Evolutionary conservation across 2,113 vertebrate genomes (phyloP).

Genomic region (Patagioenas fasciata): DNA sequence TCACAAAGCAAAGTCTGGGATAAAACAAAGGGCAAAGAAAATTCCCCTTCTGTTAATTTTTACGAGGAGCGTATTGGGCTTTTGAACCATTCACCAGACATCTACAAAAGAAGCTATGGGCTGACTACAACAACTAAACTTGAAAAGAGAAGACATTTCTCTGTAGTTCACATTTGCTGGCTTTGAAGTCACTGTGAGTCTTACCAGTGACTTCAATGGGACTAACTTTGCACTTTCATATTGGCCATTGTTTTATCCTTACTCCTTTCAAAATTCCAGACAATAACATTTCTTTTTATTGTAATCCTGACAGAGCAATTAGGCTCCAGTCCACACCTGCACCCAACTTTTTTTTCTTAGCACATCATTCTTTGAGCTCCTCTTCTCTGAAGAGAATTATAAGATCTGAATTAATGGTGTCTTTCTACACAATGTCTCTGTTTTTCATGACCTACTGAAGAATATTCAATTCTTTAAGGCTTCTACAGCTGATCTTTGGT

Average conservation of each 20-base stretch:
- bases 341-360: neutral
- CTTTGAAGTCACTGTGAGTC: constrained; percentile 58
- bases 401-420: constrained; percentile 9
- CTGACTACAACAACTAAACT: constrained; percentile 24
- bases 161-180: constrained; percentile 12
- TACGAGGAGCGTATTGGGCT: neutral
- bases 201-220: constrained; percentile 56
- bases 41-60: constrained; percentile 30
- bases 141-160: constrained; percentile 50
- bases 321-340: constrained; percentile 50
- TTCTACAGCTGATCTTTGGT: neutral
- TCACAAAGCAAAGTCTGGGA: neutral
- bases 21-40: constrained; percentile 36
- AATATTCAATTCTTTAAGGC: constrained; percentile 13
- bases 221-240: constrained; percentile 28
- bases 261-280: constrained; percentile 53
- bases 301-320: constrained; percentile 65
- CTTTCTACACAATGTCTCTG: neutral
- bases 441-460: constrained; percentile 13
- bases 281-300: constrained; percentile 54
- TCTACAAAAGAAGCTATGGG: constrained; percentile 20
- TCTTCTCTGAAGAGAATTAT: constrained; percentile 4
- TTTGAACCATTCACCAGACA: neutral
- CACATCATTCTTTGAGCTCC: constrained; percentile 41
- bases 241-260: constrained; percentile 64